Base-by-base conservation (phyloP, 2,888 invertebrate species). In the Euplagia quadripunctaria region DNA sequence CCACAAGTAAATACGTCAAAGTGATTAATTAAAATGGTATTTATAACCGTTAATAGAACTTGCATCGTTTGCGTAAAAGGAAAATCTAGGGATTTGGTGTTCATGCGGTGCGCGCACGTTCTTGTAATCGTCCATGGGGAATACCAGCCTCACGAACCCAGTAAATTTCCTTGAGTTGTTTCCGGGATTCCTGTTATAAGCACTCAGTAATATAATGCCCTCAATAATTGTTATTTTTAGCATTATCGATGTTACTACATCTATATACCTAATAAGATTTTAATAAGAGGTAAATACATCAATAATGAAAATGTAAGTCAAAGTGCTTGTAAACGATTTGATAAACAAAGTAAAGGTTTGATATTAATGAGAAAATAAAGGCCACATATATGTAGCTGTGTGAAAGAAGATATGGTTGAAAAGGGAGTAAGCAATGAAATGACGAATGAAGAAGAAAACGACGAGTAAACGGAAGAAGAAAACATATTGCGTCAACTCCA, bases 151-250 rank as follows among this genome's bases (percentile, higher is more conserved):
- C 71, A 41, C 1, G 46, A 70, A 78, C 81, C 75, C 68, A 70
- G 52, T 80, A 79, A 73, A 70, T 83, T 75, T 76, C 72, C 73
- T 74, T 76, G 51, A 65, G 74, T 78, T 64, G 64, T 81, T 83
- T 80, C 82, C 83, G 80, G 81, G 74, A 80, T 68, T 74, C 49
- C 58, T 70, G 64, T 31, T 52, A 71, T 70, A 55, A 69, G 79
- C 73, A 75, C 63, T 52, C 31, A 46, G 43, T 55, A 51, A 16
- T n/a, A 8, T 51, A 51, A 16, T 52, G 70, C 70, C 51, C 70
- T 70, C 64, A 64, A 64, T 70, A 70, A 70, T 51, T 42, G 51
- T 64, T 70, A 64, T 64, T 70, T 70, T 70, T 42, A 64, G 64
- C 41, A 51, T 17, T 64, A 64, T n/a, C 1, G 41, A 70, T 64